A percentile compares a stretch with the other conserved stretches of the same genome.
phyloP scores from a whole-genome alignment of 2,888 invertebrate species.

The Kryphioiulus occultus region DNA sequence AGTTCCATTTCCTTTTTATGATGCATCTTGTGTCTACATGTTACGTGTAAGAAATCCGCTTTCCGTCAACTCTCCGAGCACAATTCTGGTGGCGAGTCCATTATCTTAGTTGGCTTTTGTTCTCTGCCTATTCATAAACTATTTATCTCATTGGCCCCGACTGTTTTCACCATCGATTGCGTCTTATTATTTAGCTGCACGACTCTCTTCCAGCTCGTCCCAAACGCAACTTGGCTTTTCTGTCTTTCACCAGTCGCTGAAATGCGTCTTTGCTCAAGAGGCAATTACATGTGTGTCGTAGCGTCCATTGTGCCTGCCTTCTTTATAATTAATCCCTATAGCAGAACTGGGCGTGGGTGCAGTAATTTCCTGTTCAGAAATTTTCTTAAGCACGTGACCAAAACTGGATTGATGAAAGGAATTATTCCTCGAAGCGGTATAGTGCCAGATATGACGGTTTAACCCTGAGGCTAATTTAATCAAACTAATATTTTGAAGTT shows the following conservation, averaged over 20 bases:
- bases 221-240: not conserved
- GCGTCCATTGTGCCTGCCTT: not conserved
- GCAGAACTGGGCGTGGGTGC: not conserved
- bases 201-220: not conserved
- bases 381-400: no score
- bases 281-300: not conserved
- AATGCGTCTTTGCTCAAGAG: not conserved
- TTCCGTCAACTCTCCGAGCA: not conserved
- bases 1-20: not conserved
- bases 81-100: conserved; percentile 1
- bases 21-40: conserved; percentile 1
- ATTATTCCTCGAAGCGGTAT: no score
- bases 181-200: not conserved
- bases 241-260: not conserved
- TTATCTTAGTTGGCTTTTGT: conserved; percentile 12
- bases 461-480: no score
- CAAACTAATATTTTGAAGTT: no score
- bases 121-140: conserved; percentile 17
- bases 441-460: no score
- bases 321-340: not conserved
- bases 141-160: not conserved
- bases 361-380: not conserved
- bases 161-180: conserved; percentile 15
- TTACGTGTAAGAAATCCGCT: conserved; percentile 23
- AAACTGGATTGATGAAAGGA: no score